phyloP scores from a whole-genome alignment of 2,797 vertebrate species.

The Hydrocynus forskahlii region DNA sequence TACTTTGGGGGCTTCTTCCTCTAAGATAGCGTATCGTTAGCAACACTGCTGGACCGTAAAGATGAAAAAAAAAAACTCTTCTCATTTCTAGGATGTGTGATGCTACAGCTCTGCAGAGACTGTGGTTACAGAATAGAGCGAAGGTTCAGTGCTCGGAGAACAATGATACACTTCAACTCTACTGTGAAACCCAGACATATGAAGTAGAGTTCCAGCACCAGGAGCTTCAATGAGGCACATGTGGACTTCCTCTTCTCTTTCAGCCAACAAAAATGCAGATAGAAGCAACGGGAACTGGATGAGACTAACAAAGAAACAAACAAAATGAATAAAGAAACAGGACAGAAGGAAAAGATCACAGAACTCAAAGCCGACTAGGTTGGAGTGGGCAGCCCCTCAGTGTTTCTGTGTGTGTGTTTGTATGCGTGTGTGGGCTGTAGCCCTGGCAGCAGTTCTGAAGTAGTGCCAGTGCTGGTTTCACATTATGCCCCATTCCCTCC shows the following conservation, averaged over 20 bases:
- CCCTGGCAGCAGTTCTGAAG: not conserved
- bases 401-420: not conserved
- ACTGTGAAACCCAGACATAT: no score
- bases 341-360: not conserved
- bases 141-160: not conserved
- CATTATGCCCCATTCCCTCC: constrained; percentile 6
- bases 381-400: constrained; percentile 18
- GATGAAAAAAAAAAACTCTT: no score
- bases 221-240: not conserved
- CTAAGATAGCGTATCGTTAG: not conserved
- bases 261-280: not conserved
- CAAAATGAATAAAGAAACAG: not conserved
- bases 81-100: not conserved
- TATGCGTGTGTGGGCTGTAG: not conserved
- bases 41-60: not conserved
- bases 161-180: not conserved
- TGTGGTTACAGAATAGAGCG: not conserved
- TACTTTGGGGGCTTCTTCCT: no score
- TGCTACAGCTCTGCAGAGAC: not conserved
- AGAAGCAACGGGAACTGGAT: not conserved
- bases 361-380: constrained; percentile 35
- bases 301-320: not conserved
- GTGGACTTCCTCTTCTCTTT: not conserved
- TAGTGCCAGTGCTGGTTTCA: constrained; percentile 23
- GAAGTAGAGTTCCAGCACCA: not conserved